phyloP scores from a whole-genome alignment of 2,888 invertebrate genomes.

The Coenonympha glycerion region DNA sequence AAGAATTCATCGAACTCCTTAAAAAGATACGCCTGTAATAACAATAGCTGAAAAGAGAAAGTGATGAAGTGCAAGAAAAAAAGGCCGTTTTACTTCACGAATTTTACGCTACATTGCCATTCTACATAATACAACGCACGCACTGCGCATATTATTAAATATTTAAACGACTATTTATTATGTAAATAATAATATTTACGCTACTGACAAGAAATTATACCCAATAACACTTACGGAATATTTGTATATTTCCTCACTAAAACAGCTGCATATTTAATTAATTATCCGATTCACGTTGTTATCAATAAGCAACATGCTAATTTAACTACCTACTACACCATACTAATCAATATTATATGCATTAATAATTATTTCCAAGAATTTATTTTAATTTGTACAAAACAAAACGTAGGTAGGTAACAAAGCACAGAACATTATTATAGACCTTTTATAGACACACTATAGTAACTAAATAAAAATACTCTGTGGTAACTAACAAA shows the following conservation, averaged over 20 bases:
- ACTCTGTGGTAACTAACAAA: too few relatives aligned
- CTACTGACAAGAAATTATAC: conserved; percentile 10
- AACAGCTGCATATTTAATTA: neutral
- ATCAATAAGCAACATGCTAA: neutral
- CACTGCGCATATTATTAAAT: neutral
- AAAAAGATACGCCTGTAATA: neutral
- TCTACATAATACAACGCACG: neutral
- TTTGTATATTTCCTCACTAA: neutral
- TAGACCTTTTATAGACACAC: too few relatives aligned
- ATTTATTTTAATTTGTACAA: neutral
- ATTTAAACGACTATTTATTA: neutral
- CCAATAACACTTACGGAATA: neutral
- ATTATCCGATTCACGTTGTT: neutral
- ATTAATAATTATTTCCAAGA: conserved; percentile 1
- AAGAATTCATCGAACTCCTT: conserved; percentile 38
- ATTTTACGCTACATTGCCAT: neutral
- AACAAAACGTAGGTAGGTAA: conserved; percentile 1
- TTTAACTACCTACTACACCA: too few relatives aligned
- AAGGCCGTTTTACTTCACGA: conserved; percentile 2
- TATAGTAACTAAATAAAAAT: too few relatives aligned
- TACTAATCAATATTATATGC: too few relatives aligned
- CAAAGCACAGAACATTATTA: neutral
- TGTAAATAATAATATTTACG: conserved; percentile 14
- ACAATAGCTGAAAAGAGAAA: conserved; percentile 11
- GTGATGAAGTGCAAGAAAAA: too few relatives aligned